A percentile compares a stretch with the other conserved stretches of the same genome.
Evolutionary conservation across 2,797 vertebrate species (phyloP).

Genomic region (Cirrhinus molitorella): DNA sequence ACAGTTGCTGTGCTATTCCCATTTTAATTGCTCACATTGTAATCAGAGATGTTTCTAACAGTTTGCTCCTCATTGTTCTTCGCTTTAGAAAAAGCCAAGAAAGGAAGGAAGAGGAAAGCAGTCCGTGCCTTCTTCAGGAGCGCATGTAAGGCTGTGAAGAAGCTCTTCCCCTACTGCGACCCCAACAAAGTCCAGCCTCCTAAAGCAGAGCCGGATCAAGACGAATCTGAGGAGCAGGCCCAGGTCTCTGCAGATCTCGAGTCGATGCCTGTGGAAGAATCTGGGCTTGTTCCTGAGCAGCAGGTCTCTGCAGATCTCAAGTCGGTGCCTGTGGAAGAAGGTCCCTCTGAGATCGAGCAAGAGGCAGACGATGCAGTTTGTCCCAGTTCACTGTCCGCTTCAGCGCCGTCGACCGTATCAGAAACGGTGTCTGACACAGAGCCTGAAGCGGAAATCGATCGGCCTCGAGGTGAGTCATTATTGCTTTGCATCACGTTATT

Average conservation of each 20-base stretch:
- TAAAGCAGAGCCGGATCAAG: background rate
- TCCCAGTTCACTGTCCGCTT: background rate
- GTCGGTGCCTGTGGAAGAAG: too few species aligned
- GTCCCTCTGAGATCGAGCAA: background rate
- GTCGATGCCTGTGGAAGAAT: background rate
- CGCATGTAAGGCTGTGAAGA: background rate
- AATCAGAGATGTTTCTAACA: background rate
- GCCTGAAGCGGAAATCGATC: background rate
- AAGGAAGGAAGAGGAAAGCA: background rate
- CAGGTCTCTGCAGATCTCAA: too few species aligned
- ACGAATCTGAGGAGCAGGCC: background rate
- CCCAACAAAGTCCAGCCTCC: background rate
- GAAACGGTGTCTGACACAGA: background rate
- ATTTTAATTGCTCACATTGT: background rate
- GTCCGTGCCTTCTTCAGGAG: background rate
- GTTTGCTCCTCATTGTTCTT: background rate
- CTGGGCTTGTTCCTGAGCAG: too few species aligned
- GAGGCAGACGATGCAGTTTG: accelerated
- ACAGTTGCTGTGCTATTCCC: background rate
- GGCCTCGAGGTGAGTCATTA: background rate
- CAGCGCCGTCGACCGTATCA: background rate
- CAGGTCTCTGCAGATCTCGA: background rate
- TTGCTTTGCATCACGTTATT: background rate
- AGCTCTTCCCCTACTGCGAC: background rate
- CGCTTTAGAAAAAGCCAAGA: background rate